These are phyloP conservation scores for Silurus aristotelis DNA, from an alignment of 2,797 vertebrate species.

Conservation along the genomic window DNA sequence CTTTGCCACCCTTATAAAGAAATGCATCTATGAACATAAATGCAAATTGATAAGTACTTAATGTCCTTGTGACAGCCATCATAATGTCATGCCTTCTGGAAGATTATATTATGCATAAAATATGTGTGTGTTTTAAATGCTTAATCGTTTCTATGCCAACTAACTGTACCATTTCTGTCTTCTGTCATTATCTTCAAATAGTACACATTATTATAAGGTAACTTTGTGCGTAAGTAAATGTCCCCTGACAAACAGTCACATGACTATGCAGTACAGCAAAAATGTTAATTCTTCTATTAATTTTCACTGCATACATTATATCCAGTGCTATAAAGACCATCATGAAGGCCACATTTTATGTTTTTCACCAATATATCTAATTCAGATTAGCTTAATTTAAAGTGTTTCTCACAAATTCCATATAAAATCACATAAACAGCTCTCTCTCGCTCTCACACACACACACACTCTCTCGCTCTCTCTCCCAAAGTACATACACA, in stretches of 20 bases:
- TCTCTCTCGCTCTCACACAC: background rate
- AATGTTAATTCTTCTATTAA: background rate
- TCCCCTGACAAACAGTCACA: background rate
- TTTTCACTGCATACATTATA: background rate
- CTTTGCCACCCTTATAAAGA: background rate
- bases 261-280: background rate
- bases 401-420: background rate
- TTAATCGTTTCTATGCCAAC: background rate
- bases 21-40: background rate
- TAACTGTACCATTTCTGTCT: background rate
- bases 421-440: background rate
- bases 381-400: background rate
- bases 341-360: background rate
- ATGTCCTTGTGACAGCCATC: background rate
- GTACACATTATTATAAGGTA: background rate
- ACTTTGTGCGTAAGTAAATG: background rate
- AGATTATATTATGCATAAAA: background rate
- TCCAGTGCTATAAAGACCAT: background rate
- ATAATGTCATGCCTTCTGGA: too few relatives aligned
- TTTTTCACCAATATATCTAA: background rate
- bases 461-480: background rate
- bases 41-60: background rate
- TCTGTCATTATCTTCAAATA: background rate
- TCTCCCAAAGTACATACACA: conserved; percentile 9
- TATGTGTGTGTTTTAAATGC: background rate